These are phyloP conservation scores for Acipenser transmontanus DNA, from an alignment of 2,797 vertebrate species.

Conservation along the genomic window DNA sequence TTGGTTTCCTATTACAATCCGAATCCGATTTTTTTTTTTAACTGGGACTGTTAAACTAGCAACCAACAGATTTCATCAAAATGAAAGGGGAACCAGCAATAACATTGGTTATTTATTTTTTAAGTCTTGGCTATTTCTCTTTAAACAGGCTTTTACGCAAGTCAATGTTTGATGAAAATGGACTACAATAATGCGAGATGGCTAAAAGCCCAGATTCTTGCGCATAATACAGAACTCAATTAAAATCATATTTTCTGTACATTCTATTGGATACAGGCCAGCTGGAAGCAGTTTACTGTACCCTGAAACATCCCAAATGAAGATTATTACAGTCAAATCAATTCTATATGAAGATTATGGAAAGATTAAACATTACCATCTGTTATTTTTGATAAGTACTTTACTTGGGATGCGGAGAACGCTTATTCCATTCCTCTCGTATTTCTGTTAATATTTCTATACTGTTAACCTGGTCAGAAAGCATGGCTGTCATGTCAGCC, in stretches of 20 bases:
- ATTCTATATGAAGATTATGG: slow-evolving; percentile 6
- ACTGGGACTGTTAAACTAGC: neutral
- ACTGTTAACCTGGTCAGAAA: neutral
- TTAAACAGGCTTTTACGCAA: no score
- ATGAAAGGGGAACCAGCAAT: neutral
- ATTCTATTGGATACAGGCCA: slow-evolving; percentile 1
- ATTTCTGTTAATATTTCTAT: no score
- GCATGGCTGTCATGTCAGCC: neutral
- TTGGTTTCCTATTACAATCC: neutral
- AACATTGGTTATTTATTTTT: neutral
- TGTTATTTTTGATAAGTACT: slow-evolving; percentile 12
- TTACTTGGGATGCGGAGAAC: slow-evolving; percentile 2
- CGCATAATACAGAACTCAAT: neutral
- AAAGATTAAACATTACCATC: slow-evolving; percentile 20
- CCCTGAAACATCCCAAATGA: slow-evolving; percentile 2
- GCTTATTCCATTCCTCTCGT: neutral
- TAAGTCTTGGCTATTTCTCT: no score
- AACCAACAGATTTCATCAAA: neutral
- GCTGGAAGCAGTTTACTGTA: slow-evolving; percentile 7
- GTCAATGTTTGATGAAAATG: neutral
- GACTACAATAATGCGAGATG: neutral
- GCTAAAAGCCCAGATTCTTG: neutral
- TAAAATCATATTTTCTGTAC: neutral
- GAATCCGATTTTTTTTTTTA: neutral
- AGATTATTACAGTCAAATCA: slow-evolving; percentile 19